Evolutionary conservation across 2,113 vertebrate genomes (phyloP).

Genomic region (Thamnophis sirtalis): DNA sequence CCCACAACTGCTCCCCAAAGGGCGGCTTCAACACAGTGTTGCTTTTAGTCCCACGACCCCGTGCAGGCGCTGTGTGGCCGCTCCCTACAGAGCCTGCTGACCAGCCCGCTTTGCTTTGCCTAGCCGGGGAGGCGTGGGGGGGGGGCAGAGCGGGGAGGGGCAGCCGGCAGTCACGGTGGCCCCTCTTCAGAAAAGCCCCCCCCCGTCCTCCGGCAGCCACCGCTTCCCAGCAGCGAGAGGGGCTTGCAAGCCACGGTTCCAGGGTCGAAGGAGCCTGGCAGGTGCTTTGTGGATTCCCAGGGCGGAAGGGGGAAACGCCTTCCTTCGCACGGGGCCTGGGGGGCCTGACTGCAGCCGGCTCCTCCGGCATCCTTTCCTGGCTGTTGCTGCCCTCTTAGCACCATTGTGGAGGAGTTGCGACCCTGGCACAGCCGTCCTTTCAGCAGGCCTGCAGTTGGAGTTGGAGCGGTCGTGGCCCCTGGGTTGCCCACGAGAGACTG

Average conservation of each 20-base stretch:
- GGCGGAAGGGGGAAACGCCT: slow-evolving; percentile 14
- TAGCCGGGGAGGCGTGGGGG: not conserved
- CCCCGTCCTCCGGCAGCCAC: not conserved
- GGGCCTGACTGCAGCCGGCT: slow-evolving; percentile 28
- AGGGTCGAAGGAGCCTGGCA: slow-evolving; percentile 72
- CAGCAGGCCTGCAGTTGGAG: not conserved
- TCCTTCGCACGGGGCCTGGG: not conserved
- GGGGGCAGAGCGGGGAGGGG: not conserved
- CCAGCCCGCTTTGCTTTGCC: not conserved
- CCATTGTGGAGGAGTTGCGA: slow-evolving; percentile 27
- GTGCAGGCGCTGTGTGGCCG: not conserved
- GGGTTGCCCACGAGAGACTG: not conserved
- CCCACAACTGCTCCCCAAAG: too few relatives aligned
- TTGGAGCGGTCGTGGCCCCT: not conserved
- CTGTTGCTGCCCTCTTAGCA: slow-evolving; percentile 29
- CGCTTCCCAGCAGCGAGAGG: slow-evolving; percentile 45
- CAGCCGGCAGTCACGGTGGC: not conserved
- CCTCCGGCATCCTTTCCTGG: not conserved
- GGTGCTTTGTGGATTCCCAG: slow-evolving; percentile 32
- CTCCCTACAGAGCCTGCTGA: not conserved
- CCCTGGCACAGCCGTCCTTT: slow-evolving; percentile 12
- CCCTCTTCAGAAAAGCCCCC: not conserved
- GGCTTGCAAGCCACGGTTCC: slow-evolving; percentile 69
- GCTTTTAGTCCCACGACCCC: not conserved
- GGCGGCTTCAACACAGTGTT: not conserved